phyloP scores from a whole-genome alignment of 2,113 vertebrate species.

The Myotis lucifugus region DNA sequence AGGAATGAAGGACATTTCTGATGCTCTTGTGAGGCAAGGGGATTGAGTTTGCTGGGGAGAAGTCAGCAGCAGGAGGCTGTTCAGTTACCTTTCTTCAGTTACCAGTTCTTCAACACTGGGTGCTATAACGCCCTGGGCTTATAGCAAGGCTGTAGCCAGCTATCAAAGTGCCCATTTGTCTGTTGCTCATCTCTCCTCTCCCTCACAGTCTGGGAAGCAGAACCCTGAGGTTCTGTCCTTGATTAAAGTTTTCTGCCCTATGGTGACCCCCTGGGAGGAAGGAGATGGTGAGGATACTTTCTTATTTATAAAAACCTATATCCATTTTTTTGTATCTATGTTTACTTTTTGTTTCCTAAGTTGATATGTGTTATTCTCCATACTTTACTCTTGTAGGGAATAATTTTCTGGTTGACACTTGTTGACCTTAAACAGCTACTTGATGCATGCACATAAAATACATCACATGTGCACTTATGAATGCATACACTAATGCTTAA shows the following conservation, averaged over 20 bases:
- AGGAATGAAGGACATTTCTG: constrained; percentile 80
- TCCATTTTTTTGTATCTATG: not conserved
- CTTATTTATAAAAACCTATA: not conserved
- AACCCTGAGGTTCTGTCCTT: not conserved
- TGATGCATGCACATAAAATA: not conserved
- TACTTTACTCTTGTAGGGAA: not conserved
- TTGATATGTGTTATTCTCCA: not conserved
- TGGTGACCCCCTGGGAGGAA: not conserved
- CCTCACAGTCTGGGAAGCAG: not conserved
- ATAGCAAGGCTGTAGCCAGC: not conserved
- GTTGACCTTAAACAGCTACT: not conserved
- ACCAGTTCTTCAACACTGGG: not conserved
- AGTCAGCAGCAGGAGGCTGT: not conserved
- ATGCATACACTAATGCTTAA: constrained; percentile 24
- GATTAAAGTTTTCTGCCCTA: not conserved
- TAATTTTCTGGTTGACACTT: not conserved
- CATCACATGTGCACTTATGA: not conserved
- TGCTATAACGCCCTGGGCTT: not conserved
- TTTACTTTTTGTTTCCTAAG: not conserved
- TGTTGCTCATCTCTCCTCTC: not conserved
- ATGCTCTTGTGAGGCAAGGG: constrained; percentile 78
- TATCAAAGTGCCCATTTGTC: not conserved
- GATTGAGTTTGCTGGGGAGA: not conserved
- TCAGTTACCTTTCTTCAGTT: too few species aligned
- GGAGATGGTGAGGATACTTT: not conserved